Evolutionary conservation across 2,888 invertebrate species (phyloP), one percentile per base, ranked within the genome.

Genomic region (Choreutis nemorana): DNA sequence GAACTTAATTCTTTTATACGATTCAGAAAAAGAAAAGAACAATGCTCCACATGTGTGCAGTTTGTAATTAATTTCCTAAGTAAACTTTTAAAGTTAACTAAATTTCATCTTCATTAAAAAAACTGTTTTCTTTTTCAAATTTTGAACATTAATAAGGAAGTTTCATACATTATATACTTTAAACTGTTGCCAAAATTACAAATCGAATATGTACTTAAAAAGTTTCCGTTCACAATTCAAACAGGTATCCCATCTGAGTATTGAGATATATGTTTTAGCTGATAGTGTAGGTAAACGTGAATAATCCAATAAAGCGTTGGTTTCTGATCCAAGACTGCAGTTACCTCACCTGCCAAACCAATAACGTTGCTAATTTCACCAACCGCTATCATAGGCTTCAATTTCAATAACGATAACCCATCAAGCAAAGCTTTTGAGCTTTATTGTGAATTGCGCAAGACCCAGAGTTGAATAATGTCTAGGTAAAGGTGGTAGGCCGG

Each of bases 281-380:
- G 8, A 11, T 24, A n/a, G n/a, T 14, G 15, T 4, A 26, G 32
- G 36, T 29, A 37, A 41, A 37, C 47, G 38, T 38, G 48, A 44
- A 48, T 52, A 54, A 55, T 53, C 51, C 53, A 56, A 56, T 56
- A 52, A 53, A 38, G 41, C 42, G 36, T 35, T 46, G 48, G 50
- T 54, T 50, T 45, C 48, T 45, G 14, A n/a, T 8, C 44, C 38
- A 35, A 31, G 43, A 45, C 41, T 39, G 37, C 37, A 38, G 42
- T 42, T 39, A 47, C 42, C 49, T 48, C 42, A 47, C 48, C 43
- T 43, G 35, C 31, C 26, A 5, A 8, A 30, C 36, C 38, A 37
- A 45, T 39, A 44, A 39, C 39, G 37, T 34, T 36, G 36, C 36
- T 38, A 40, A 40, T 39, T 37, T 36, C n/a, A n/a, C 18, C 8